phyloP scores from a whole-genome alignment of 2,113 vertebrate genomes.

The Regulus satrapa region DNA sequence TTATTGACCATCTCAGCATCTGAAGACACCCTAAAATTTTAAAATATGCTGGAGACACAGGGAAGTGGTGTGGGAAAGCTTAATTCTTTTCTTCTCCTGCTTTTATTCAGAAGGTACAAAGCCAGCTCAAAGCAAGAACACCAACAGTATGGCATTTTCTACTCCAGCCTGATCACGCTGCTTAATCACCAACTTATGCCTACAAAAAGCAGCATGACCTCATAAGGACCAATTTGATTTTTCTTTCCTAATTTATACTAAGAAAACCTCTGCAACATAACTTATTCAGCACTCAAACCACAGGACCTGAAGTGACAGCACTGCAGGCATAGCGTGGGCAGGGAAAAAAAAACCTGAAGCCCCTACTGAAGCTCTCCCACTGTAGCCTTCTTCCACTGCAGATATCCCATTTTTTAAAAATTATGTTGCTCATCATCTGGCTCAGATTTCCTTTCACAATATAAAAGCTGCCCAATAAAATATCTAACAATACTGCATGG shows the following conservation, averaged over 20 bases:
- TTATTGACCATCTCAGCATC: not conserved
- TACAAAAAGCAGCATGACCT: not conserved
- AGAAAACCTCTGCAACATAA: not conserved
- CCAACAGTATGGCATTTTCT: not conserved
- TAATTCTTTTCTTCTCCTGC: not conserved
- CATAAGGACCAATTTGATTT: not conserved
- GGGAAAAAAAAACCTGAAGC: not conserved
- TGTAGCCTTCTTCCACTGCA: not conserved
- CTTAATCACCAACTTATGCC: not conserved
- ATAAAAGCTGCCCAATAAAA: not conserved
- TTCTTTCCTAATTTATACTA: not conserved
- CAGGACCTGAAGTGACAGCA: not conserved
- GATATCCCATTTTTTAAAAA: not conserved
- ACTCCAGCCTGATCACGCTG: not conserved
- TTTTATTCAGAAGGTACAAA: not conserved
- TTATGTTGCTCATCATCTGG: not conserved
- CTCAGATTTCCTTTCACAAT: not conserved
- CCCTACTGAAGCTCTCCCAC: not conserved
- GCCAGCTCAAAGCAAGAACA: not conserved
- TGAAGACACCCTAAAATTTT: not conserved
- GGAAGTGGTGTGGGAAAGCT: not conserved
- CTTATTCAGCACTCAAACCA: not conserved
- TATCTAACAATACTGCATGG: not conserved
- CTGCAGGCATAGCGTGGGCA: not conserved
- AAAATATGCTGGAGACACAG: not conserved